Percentiles rank a stretch among this genome's conserved stretches.
Conservation (phyloP, 1,140 invertebrate genomes). For the Formica selysi region DNA sequence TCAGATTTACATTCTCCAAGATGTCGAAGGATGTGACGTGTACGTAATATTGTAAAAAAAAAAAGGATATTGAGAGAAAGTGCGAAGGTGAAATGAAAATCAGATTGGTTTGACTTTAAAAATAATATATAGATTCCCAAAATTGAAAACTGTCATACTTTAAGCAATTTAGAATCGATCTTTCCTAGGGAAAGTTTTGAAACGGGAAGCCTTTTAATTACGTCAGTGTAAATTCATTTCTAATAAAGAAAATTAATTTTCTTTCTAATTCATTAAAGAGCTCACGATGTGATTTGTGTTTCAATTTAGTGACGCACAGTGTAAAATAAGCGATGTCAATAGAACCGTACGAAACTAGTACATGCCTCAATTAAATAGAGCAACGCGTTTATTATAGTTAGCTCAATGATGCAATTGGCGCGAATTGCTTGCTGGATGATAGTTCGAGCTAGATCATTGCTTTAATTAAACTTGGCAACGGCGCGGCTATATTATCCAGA, state of each 20-base stretch:
- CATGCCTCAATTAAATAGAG: slow-evolving; percentile 32
- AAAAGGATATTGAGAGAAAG: neutral
- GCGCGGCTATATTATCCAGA: slow-evolving; percentile 16
- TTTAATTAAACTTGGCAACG: slow-evolving; percentile 57
- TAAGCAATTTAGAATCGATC: neutral
- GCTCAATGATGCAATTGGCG: slow-evolving; percentile 41
- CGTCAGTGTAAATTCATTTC: neutral
- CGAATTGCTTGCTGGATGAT: slow-evolving; percentile 29
- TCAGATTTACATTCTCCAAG: slow-evolving; percentile 30
- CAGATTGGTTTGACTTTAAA: neutral
- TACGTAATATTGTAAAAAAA: neutral
- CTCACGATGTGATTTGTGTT: neutral
- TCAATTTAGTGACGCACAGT: slow-evolving; percentile 6
- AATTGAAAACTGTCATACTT: neutral
- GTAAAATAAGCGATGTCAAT: neutral
- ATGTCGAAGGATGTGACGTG: neutral
- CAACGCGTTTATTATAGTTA: slow-evolving; percentile 11
- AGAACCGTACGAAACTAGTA: neutral
- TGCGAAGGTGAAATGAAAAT: neutral
- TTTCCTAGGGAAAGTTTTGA: neutral
- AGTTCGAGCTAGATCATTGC: slow-evolving; percentile 45
- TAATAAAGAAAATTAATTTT: neutral
- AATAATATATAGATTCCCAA: neutral
- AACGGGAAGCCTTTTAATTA: neutral
- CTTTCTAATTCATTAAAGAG: neutral